Percentiles rank a stretch among this genome's conserved stretches.
These are phyloP conservation scores for Prosopocoilus inquinatus DNA, from an alignment of 2,888 invertebrate species.

Conservation along the genomic window DNA sequence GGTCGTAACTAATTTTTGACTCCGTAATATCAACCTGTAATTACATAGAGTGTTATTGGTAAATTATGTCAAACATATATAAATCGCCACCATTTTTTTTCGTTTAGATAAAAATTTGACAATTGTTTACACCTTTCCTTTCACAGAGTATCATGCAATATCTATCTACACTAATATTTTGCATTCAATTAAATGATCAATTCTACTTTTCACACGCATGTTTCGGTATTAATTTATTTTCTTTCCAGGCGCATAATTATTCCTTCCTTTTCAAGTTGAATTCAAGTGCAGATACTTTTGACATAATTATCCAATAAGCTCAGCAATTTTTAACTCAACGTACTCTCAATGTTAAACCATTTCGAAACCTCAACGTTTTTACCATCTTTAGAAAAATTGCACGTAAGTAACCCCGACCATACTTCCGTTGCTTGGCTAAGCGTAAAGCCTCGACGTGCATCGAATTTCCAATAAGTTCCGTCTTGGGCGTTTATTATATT, in stretches of 20 bases:
- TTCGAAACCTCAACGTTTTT: neutral
- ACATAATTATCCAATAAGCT: neutral
- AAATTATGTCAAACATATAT: constrained; percentile 3
- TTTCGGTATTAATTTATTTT: too few relatives aligned
- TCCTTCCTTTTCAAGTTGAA: too few relatives aligned
- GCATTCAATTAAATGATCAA: too few relatives aligned
- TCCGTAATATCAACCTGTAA: neutral
- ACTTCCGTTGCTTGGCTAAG: neutral
- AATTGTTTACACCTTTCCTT: neutral
- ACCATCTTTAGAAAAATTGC: constrained; percentile 1
- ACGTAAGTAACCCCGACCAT: neutral
- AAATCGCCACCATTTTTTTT: neutral
- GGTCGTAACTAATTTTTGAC: neutral
- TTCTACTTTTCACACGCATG: too few relatives aligned
- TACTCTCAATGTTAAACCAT: neutral
- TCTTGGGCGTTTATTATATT: constrained; percentile 10
- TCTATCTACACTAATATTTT: neutral
- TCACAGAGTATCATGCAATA: neutral
- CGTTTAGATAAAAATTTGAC: too few relatives aligned
- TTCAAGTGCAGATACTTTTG: neutral
- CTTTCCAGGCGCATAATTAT: too few relatives aligned
- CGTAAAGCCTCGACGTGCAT: constrained; percentile 3
- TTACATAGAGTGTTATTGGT: neutral
- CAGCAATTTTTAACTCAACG: neutral
- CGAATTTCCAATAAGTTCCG: constrained; percentile 1